Evolutionary conservation across 2,113 vertebrate genomes (phyloP).

Genomic region (Hirundichthys speculiger): DNA sequence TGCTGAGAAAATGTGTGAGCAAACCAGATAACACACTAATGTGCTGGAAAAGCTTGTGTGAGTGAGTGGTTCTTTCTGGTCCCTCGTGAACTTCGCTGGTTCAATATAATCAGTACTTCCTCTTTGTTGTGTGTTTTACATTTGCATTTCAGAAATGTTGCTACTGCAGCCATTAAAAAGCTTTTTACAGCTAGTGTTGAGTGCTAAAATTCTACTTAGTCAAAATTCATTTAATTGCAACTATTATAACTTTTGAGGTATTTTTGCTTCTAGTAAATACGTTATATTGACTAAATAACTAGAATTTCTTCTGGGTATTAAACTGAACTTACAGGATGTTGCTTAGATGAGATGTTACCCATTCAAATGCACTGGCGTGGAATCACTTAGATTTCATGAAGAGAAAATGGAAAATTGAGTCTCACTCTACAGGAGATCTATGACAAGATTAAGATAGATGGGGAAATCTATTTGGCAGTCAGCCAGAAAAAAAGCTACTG

Average conservation of each 20-base stretch:
- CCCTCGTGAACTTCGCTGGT: conserved; percentile 22
- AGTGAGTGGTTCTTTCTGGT: conserved; percentile 13
- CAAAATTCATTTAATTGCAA: not conserved
- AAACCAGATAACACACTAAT: conserved; percentile 37
- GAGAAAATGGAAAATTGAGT: too few species aligned
- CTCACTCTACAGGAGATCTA: too few species aligned
- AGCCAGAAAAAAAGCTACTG: too few species aligned
- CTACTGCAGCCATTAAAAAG: conserved; percentile 13
- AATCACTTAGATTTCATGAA: too few species aligned
- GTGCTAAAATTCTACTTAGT: conserved; percentile 8
- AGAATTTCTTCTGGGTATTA: not conserved
- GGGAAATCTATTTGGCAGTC: too few species aligned
- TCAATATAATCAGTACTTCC: conserved; percentile 24
- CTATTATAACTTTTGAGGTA: not conserved
- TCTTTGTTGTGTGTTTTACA: conserved; percentile 24
- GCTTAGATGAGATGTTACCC: too few species aligned
- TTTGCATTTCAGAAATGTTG: conserved; percentile 20
- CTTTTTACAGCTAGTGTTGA: not conserved
- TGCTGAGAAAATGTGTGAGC: conserved; percentile 23
- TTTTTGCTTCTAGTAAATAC: conserved; percentile 2
- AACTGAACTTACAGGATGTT: not conserved
- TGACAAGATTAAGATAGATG: too few species aligned
- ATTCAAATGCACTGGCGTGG: too few species aligned
- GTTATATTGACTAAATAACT: not conserved
- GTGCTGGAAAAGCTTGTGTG: conserved; percentile 12